Evolutionary conservation across 2,888 invertebrate species (phyloP).

Genomic region (Willowsia nigromaculata): DNA sequence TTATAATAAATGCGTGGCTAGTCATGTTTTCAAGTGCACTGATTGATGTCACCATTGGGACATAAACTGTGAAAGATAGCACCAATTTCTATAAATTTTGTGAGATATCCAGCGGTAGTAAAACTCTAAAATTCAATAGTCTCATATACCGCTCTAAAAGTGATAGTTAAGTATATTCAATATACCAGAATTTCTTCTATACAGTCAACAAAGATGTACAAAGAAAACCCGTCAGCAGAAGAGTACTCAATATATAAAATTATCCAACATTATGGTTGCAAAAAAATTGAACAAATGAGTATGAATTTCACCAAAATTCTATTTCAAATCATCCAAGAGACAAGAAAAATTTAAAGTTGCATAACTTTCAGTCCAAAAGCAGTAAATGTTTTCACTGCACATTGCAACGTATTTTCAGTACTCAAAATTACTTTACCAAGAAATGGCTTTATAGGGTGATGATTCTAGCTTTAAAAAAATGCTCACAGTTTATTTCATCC

Average conservation of each 20-base stretch:
- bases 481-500: not conserved
- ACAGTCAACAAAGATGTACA: not conserved
- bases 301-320: conserved; percentile 49
- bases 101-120: not conserved
- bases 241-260: conserved; percentile 10
- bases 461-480: not conserved
- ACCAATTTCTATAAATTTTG: conserved; percentile 21
- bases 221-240: not conserved
- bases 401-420: not conserved
- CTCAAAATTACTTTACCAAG: not conserved
- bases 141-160: not conserved
- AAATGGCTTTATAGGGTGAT: not conserved
- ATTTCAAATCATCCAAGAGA: conserved; percentile 21
- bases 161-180: not conserved
- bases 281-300: not conserved
- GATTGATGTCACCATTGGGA: conserved; percentile 66
- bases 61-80: conserved; percentile 7
- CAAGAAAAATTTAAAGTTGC: conserved; percentile 37
- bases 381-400: not conserved
- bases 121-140: not conserved
- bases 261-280: not conserved
- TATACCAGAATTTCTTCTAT: not conserved
- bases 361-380: conserved; percentile 18
- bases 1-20: conserved; percentile 63
- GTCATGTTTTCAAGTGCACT: conserved; percentile 59